These are phyloP conservation scores for Eupleurogrammus muticus DNA, from an alignment of 2,797 vertebrate genomes.

Conservation along the genomic window DNA sequence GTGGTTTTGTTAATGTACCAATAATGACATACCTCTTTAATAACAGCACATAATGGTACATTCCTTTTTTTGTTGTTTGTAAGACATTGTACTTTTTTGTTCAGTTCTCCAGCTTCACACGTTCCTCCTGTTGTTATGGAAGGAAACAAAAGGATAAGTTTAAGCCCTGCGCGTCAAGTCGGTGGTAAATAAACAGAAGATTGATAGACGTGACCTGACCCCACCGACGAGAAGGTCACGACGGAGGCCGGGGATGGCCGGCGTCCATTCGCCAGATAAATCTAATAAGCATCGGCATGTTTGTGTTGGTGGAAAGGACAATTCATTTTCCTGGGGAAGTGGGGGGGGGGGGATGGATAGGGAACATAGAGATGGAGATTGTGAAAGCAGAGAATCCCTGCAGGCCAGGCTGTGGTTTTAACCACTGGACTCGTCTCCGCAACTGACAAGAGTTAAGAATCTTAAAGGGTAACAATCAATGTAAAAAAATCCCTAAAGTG, in stretches of 20 bases:
- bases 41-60: not conserved
- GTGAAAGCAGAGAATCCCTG: not conserved
- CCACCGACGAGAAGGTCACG: conserved; percentile 27
- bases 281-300: conserved; percentile 25
- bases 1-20: no score
- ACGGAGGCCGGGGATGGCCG: conserved; percentile 23
- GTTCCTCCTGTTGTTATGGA: conserved; percentile 14
- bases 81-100: not conserved
- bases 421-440: not conserved
- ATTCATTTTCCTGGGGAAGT: conserved; percentile 5
- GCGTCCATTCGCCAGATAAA: conserved; percentile 23
- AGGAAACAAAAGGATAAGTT: conserved; percentile 17
- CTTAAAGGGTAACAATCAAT: no score
- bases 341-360: conserved; percentile 1
- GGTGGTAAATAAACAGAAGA: conserved; percentile 34
- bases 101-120: not conserved
- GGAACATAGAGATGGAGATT: conserved; percentile 10
- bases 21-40: not conserved
- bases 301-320: conserved; percentile 5
- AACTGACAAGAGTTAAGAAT: not conserved
- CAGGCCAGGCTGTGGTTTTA: not conserved
- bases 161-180: conserved; percentile 10
- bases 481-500: no score
- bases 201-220: conserved; percentile 49
- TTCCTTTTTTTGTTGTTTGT: not conserved